Evolutionary conservation across 2,797 vertebrate species (phyloP), one percentile per base, ranked within the genome.

Genomic region (Sphenopsis melanotis): DNA sequence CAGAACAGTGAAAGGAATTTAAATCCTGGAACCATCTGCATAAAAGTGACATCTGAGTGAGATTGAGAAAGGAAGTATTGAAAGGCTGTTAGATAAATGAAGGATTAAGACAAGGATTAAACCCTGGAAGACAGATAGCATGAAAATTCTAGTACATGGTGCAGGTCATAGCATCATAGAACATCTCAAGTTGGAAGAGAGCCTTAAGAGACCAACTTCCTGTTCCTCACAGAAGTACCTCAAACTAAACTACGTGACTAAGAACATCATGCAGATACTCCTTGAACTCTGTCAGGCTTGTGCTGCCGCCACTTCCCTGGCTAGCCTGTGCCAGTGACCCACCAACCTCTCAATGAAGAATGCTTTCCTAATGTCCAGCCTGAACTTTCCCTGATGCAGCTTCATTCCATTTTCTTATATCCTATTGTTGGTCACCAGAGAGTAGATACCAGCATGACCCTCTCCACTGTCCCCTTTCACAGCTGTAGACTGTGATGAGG

Each of bases 261-360:
- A 32, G 29, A 39, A 5, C 5, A 5, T 49, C 11, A 26, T 7
- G 23, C 34, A 52, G 55, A 15, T 4, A 2, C 6, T 42, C 13
- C 26, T 56, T 41, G 52, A 55, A 18, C 53, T 19, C 61, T 26
- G 6, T 14, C 36, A 70, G 5, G 22, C 12, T 55, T 55, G 24
- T 60, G 32, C 23, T 41, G 9, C 34, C 41, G 23, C 2, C 9
- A 44, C 12, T 26, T 79, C 29, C 34, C n/a, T 55, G 36, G 29
- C 8, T 11, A 42, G 5, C 24, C 39, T n/a, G 10, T 46, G 14
- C 16, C 47, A 22, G 34, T 15, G 55, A 30, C 15, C 0, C 0
- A 20, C 14, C 26, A 41, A 2, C 8, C 17, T 77, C 37, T 12
- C 53, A 57, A n/a, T 26, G 37, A 61, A 46, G 12, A 63, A 29